Evolutionary conservation across 2,888 invertebrate species (phyloP).

Genomic region (Tetropium fuscum): DNA sequence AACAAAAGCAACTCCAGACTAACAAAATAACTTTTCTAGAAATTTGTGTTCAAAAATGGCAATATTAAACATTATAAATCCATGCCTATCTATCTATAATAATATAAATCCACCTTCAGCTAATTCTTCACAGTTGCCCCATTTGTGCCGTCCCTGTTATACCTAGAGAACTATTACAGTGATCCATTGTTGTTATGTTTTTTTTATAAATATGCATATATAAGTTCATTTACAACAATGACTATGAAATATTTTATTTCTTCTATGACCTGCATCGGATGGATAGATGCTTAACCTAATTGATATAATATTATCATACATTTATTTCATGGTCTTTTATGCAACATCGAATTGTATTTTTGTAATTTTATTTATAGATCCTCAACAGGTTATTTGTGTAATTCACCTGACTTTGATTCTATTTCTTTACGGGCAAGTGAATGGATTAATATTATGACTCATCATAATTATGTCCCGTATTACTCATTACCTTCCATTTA

Average conservation of each 20-base stretch:
- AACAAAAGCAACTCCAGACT: too few relatives aligned
- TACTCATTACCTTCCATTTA: slow-evolving; percentile 22
- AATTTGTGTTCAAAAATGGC: too few relatives aligned
- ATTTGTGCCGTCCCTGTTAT: slow-evolving; percentile 20
- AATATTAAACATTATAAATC: neutral
- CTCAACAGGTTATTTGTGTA: slow-evolving; percentile 28
- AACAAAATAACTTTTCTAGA: too few relatives aligned
- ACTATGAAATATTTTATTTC: slow-evolving; percentile 40
- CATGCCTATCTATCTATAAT: neutral
- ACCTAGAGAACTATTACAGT: slow-evolving; percentile 19
- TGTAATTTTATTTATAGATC: slow-evolving; percentile 20
- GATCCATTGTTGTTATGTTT: slow-evolving; percentile 22
- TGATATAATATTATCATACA: slow-evolving; percentile 24
- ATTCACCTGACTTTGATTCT: slow-evolving; percentile 32
- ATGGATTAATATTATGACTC: slow-evolving; percentile 36
- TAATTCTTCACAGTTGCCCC: slow-evolving; percentile 11
- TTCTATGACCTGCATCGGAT: slow-evolving; percentile 21
- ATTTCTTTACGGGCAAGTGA: slow-evolving; percentile 27
- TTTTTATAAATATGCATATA: slow-evolving; percentile 30
- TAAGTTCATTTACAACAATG: slow-evolving; percentile 46
- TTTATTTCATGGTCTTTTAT: slow-evolving; percentile 32
- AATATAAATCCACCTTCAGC: slow-evolving; percentile 1
- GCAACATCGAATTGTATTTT: slow-evolving; percentile 28
- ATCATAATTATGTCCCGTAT: slow-evolving; percentile 27
- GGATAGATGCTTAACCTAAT: slow-evolving; percentile 11